Evolutionary conservation across 2,888 invertebrate species (phyloP).

Genomic region (Chalcis sispes): DNA sequence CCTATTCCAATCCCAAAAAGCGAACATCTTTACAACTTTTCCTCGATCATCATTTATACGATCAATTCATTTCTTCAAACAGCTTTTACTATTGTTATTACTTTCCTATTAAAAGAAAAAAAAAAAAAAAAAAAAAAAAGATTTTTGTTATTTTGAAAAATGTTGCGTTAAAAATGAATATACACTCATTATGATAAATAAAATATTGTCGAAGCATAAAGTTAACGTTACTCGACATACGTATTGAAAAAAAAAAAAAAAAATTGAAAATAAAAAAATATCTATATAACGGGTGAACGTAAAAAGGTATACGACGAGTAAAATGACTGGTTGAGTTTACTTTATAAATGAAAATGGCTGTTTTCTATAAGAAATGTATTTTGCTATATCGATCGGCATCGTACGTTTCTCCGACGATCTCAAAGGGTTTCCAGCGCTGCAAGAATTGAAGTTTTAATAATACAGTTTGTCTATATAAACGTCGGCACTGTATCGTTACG

Average conservation of each 20-base stretch:
- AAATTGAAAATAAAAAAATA: too few species aligned
- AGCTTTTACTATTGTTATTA: neutral
- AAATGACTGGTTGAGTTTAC: slow-evolving; percentile 37
- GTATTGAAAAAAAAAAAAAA: slow-evolving; percentile 17
- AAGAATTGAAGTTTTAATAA: slow-evolving; percentile 54
- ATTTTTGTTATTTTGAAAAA: neutral
- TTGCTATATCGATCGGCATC: slow-evolving; percentile 33
- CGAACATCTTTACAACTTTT: neutral
- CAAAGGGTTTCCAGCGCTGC: slow-evolving; percentile 37
- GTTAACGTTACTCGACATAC: too few species aligned
- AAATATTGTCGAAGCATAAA: too few species aligned
- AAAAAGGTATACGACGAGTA: too few species aligned
- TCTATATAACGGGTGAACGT: too few species aligned
- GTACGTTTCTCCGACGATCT: slow-evolving; percentile 28
- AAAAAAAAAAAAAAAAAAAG: neutral
- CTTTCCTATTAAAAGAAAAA: neutral
- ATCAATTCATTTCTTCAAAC: neutral
- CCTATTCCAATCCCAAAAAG: neutral
- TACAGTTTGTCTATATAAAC: slow-evolving; percentile 43
- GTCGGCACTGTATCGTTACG: slow-evolving; percentile 22
- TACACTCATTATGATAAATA: too few species aligned
- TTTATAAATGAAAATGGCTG: slow-evolving; percentile 55
- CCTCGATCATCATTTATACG: neutral
- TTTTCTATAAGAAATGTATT: slow-evolving; percentile 52
- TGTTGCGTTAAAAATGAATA: too few species aligned